Percentiles rank a stretch among this genome's conserved stretches.
These are phyloP conservation scores for Epiblema foenella DNA, from an alignment of 2,888 invertebrate species.

Conservation along the genomic window DNA sequence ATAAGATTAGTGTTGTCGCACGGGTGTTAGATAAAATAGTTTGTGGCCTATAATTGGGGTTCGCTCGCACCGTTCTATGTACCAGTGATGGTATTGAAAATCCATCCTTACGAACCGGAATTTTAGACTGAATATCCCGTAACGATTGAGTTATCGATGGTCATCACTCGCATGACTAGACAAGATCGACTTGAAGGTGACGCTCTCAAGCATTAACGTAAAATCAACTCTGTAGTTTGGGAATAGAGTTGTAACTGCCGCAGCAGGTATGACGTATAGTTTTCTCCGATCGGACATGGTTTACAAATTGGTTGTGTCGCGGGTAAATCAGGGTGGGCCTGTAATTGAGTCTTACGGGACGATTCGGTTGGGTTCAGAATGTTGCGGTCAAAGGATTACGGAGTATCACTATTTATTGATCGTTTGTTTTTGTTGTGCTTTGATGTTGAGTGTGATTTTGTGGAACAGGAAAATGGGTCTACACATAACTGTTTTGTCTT, in stretches of 20 bases:
- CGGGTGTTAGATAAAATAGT: conserved; percentile 84
- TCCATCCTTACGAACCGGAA: conserved; percentile 50
- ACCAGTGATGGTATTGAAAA: conserved; percentile 51
- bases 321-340: conserved; percentile 81
- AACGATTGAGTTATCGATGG: conserved; percentile 60
- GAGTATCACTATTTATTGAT: conserved; percentile 78
- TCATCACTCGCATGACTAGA: conserved; percentile 84
- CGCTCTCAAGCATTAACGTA: conserved; percentile 39
- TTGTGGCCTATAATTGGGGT: conserved; percentile 84
- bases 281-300: conserved; percentile 78
- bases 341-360: conserved; percentile 84
- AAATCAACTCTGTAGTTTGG: conserved; percentile 46
- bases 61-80: conserved; percentile 61
- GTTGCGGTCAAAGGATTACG: conserved; percentile 80
- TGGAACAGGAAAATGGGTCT: background rate
- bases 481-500: background rate
- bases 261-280: conserved; percentile 59
- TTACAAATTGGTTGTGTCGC: conserved; percentile 84
- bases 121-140: conserved; percentile 56
- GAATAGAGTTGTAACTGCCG: conserved; percentile 51
- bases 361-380: conserved; percentile 71
- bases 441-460: conserved; percentile 48
- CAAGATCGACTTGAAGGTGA: conserved; percentile 82
- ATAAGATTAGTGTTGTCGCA: conserved; percentile 83
- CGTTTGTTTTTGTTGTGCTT: conserved; percentile 56